These are phyloP conservation scores for Cyprinodon brontotheroides DNA, from an alignment of 2,113 vertebrate genomes.

Conservation along the genomic window DNA sequence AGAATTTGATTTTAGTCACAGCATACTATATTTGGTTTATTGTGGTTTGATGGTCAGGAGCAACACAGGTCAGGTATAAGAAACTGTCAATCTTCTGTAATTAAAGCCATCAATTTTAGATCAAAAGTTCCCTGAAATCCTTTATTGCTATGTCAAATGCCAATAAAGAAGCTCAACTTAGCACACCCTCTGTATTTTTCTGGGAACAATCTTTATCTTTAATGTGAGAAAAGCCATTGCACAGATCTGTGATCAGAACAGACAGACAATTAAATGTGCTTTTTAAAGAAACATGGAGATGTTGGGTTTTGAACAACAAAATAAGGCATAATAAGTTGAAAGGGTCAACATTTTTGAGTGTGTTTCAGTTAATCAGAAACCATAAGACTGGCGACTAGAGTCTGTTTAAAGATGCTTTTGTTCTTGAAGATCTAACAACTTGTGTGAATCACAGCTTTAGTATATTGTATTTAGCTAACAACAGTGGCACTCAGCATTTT, in stretches of 20 bases:
- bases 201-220: not conserved
- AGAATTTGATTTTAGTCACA: not conserved
- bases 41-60: not conserved
- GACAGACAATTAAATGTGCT: not conserved
- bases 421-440: not conserved
- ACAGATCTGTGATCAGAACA: not conserved
- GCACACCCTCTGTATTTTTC: not conserved
- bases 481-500: too few relatives aligned
- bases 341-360: not conserved
- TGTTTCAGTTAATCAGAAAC: not conserved
- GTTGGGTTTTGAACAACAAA: not conserved
- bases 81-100: not conserved
- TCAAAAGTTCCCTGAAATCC: not conserved
- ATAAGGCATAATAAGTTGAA: not conserved
- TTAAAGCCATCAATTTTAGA: not conserved
- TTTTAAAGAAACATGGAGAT: not conserved
- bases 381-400: not conserved
- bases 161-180: not conserved
- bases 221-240: not conserved
- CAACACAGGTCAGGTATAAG: not conserved
- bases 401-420: not conserved
- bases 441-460: not conserved
- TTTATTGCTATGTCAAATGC: not conserved
- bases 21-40: not conserved
- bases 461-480: too few relatives aligned